These are phyloP conservation scores for Brachionus manjavacas DNA, from an alignment of 1,140 invertebrate species.

Conservation along the genomic window DNA sequence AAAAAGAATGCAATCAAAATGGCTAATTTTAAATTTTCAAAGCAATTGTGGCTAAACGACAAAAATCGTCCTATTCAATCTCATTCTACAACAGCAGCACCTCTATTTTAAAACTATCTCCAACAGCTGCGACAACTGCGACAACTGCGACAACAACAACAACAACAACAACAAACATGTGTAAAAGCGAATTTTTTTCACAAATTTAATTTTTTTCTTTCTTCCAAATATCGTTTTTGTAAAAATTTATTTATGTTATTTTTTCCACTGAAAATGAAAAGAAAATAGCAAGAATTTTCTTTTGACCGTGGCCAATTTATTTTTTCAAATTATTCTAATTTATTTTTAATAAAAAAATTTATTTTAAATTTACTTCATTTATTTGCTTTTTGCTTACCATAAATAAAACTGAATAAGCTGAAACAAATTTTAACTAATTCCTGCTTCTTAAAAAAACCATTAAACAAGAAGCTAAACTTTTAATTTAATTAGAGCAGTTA, in stretches of 20 bases:
- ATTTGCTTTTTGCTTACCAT: too few relatives aligned
- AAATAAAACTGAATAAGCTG: neutral
- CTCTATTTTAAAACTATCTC: too few relatives aligned
- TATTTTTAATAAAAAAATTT: too few relatives aligned
- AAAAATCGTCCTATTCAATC: neutral
- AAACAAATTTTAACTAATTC: too few relatives aligned
- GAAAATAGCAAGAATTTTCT: neutral
- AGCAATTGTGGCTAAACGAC: neutral
- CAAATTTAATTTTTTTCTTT: neutral
- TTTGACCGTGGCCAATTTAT: neutral
- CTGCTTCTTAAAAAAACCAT: neutral
- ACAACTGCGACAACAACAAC: too few relatives aligned
- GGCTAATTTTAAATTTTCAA: constrained; percentile 4
- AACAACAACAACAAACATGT: neutral
- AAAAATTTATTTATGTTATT: neutral
- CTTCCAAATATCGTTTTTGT: neutral
- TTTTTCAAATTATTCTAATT: neutral
- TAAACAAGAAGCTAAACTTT: neutral
- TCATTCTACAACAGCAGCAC: too few relatives aligned
- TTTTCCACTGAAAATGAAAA: neutral
- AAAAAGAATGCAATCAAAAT: constrained; percentile 4
- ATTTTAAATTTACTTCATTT: too few relatives aligned
- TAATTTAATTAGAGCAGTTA: neutral
- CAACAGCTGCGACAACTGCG: too few relatives aligned
- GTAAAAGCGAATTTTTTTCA: neutral